These are phyloP conservation scores for Amazona finschi DNA, from an alignment of 2,797 vertebrate species.

Conservation along the genomic window DNA sequence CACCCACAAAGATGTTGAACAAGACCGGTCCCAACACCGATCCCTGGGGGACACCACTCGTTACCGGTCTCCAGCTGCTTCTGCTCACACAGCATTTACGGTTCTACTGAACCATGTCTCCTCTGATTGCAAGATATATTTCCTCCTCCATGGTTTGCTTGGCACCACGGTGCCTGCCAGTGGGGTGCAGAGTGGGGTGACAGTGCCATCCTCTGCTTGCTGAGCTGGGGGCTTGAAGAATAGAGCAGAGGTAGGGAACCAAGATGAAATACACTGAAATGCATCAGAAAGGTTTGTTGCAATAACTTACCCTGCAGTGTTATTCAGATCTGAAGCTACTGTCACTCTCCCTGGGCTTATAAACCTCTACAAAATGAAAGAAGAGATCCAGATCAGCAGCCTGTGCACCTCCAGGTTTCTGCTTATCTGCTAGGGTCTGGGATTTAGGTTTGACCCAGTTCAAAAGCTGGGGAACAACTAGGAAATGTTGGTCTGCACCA, in stretches of 20 bases:
- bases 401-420: background rate
- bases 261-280: background rate
- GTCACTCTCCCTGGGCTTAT: background rate
- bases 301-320: background rate
- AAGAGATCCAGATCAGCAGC: background rate
- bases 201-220: background rate
- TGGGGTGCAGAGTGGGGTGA: background rate
- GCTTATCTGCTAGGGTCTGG: background rate
- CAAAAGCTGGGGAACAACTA: background rate
- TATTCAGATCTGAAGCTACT: background rate
- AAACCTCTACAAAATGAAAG: background rate
- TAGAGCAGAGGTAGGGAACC: background rate
- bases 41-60: no score
- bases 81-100: background rate
- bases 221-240: background rate
- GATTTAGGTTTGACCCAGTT: background rate
- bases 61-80: no score
- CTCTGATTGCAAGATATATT: background rate
- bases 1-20: no score
- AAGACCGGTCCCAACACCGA: no score
- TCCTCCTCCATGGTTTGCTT: background rate
- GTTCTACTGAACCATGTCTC: background rate
- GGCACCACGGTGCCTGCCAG: background rate
- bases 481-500: background rate
- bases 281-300: background rate